Evolutionary conservation across 2,113 vertebrate genomes (phyloP), one percentile per base, ranked within the genome.

Genomic region (Numenius arquata): DNA sequence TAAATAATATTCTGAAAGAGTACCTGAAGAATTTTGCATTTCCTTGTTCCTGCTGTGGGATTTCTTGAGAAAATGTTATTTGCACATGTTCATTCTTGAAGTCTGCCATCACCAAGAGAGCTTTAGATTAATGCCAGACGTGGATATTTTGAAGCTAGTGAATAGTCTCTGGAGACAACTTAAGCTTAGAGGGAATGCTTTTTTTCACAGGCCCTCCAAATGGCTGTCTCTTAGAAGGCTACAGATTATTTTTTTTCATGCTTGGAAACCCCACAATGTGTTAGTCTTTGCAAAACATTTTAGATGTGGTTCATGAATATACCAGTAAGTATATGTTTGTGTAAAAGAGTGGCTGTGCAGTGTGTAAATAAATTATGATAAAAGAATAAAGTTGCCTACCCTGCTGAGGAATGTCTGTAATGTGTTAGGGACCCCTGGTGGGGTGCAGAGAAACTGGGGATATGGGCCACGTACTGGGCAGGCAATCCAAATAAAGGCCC

Each of bases 331-430:
- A 89, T 97, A 97, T 85, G 78, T 98, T 98, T 98, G 97, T 99
- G 98, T 98, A 98, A 97, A 97, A 98, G 98, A 98, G 97, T 98
- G 98, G 97, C 97, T 98, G 98, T 98, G 98, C 97, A 96, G 97
- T 98, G 98, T 99, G 98, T 98, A 98, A 98, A 98, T 99, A 98
- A 97, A 99, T 98, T 99, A 98, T 98, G 96, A 90, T 98, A 99
- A 98, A 98, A 98, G 98, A 99, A 99, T 98, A 98, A 98, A 98
- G 98, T 98, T 98, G 96, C 97, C 92, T 98, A 97, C 97, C 96
- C 96, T 98, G 96, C 98, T 98, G 98, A 98, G 98, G 95, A 98
- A 97, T 45, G 72, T 97, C 97, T 98, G 97, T 98, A 97, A 98
- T 98, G 98, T 99, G 97, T 97, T 98, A 98, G 98, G 98, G 98